Evolutionary conservation across 2,888 invertebrate genomes (phyloP).

Genomic region (Heteromurus nitidus): DNA sequence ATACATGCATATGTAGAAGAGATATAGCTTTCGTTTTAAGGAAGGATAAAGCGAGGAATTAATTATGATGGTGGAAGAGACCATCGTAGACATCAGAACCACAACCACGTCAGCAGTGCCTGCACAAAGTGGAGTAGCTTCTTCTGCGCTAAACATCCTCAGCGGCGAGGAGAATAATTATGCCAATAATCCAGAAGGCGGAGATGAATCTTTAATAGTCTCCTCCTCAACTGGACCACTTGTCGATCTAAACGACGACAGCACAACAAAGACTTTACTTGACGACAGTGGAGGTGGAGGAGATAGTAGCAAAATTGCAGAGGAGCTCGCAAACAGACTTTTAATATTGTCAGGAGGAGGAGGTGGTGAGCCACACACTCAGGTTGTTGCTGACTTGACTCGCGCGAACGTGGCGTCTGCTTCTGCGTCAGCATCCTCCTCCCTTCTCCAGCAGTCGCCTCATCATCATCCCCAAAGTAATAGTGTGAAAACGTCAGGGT

Average conservation of each 20-base stretch:
- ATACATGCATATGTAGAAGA: too few species aligned
- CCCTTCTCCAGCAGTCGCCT: slow-evolving; percentile 17
- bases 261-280: too few species aligned
- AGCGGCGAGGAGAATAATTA: background rate
- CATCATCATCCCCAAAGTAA: slow-evolving; percentile 24
- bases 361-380: too few species aligned
- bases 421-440: slow-evolving; percentile 39
- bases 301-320: slow-evolving; percentile 47
- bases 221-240: background rate
- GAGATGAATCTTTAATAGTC: background rate
- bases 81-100: slow-evolving; percentile 60
- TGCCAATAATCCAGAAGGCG: background rate
- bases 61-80: slow-evolving; percentile 62
- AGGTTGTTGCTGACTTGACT: too few species aligned
- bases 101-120: slow-evolving; percentile 57
- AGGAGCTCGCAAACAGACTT: slow-evolving; percentile 46
- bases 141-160: slow-evolving; percentile 21
- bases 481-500: slow-evolving; percentile 60
- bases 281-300: slow-evolving; percentile 35
- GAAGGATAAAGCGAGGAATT: too few species aligned
- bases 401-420: slow-evolving; percentile 34
- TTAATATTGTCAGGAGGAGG: slow-evolving; percentile 30
- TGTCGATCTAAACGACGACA: too few species aligned
- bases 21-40: too few species aligned
- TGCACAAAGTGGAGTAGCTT: slow-evolving; percentile 36